A percentile compares a stretch with the other conserved stretches of the same genome.
These are phyloP conservation scores for Octomys mimax DNA, from an alignment of 2,797 vertebrate species.

Conservation along the genomic window DNA sequence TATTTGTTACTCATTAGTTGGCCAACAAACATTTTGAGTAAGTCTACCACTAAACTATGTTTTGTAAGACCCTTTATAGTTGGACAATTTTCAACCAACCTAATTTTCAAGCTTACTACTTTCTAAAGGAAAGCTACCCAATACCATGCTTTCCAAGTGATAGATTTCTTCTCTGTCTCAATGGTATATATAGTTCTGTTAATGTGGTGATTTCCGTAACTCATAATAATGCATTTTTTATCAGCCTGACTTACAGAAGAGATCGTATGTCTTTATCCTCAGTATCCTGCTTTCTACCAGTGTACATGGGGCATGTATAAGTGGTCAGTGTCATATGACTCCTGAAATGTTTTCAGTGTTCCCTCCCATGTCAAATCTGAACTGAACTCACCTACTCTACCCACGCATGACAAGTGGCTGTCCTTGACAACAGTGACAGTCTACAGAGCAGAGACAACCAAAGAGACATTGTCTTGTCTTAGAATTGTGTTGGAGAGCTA, in stretches of 20 bases:
- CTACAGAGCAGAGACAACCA: not conserved
- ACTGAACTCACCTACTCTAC: not conserved
- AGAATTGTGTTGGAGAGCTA: not conserved
- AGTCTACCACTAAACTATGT: too few relatives aligned
- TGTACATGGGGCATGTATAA: not conserved
- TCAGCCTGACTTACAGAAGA: not conserved
- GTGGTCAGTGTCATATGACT: not conserved
- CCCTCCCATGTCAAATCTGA: not conserved
- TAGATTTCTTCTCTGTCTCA: not conserved
- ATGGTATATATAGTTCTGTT: not conserved
- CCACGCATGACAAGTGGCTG: fast-evolving
- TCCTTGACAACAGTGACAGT: fast-evolving
- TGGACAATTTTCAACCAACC: not conserved
- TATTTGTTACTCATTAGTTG: not conserved
- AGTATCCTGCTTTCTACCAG: not conserved
- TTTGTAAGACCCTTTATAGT: not conserved
- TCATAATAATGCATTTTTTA: not conserved
- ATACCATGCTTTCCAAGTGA: not conserved
- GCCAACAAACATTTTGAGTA: not conserved
- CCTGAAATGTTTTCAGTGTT: not conserved
- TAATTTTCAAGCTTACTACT: not conserved
- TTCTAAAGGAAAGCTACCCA: not conserved
- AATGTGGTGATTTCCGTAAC: too few relatives aligned
- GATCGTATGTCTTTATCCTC: not conserved
- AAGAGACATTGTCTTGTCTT: not conserved